Conservation (phyloP, 2,888 invertebrate species). For the Vanessa cardui region DNA sequence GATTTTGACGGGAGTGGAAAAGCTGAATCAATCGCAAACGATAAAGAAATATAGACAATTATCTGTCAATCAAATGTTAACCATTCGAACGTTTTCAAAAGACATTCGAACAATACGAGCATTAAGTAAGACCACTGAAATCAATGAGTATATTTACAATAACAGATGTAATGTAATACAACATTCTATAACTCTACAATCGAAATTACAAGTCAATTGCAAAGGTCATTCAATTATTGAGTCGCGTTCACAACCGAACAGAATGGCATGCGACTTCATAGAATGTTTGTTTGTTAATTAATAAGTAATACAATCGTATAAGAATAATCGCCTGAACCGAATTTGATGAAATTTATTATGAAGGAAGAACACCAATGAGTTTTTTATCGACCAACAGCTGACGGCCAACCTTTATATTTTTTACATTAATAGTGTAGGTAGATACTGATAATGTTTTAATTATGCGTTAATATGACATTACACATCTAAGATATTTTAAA, state of each 20-base stretch:
- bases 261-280: background rate
- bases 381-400: too few relatives aligned
- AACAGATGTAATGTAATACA: constrained; percentile 29
- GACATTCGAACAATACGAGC: background rate
- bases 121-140: constrained; percentile 7
- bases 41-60: background rate
- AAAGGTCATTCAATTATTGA: constrained; percentile 37
- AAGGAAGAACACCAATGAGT: too few relatives aligned
- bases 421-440: too few relatives aligned
- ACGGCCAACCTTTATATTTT: too few relatives aligned
- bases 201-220: constrained; percentile 39
- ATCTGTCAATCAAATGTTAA: constrained; percentile 9
- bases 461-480: too few relatives aligned
- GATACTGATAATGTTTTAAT: too few relatives aligned
- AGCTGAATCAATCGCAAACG: background rate
- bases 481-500: too few relatives aligned
- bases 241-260: constrained; percentile 19
- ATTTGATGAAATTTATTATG: too few relatives aligned
- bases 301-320: too few relatives aligned
- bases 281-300: too few relatives aligned
- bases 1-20: too few relatives aligned
- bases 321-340: too few relatives aligned
- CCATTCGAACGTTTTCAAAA: background rate
- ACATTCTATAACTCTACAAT: constrained; percentile 33
- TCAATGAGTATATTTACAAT: constrained; percentile 1